Base-by-base conservation (phyloP, 2,113 vertebrate species). In the Dolichallabes microphthalmus region DNA sequence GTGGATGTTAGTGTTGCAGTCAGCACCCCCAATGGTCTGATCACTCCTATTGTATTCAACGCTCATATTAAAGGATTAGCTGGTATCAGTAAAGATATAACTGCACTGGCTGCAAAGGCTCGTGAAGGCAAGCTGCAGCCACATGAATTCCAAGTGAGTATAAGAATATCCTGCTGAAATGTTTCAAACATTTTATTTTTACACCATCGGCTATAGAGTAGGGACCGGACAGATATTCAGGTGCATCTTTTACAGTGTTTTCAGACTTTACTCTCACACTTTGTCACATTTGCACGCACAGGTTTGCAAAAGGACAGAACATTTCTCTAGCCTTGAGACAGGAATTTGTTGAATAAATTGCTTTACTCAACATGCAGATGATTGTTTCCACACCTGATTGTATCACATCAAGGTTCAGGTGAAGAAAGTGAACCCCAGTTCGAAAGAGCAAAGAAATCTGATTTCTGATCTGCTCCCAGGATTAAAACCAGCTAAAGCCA, bases 41-140 rank as follows among this genome's bases (percentile, higher is more conserved):
- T 99, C 91, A 99, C 98, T 0, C 98, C 98, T n/a, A 99, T 99
- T 50, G 97, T 99, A 69, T 99, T 98, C 85, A 98, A 98, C 0
- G 96, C 98, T 2, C 98, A 99, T 90, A 93, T 95, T 88, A 99
- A 99, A 91, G 98, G 98, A 71, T 93, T 99, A 88, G 95, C 92
- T 25, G 89, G 95, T 88, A 99, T 99, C 87, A 93, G 96, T 89
- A 92, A 93, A 68, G 97, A 99, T 12, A 96, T 98, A 74, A 89
- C 89, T 0, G 89, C 94, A 7, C 93, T 99, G 87, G 98, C 98
- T 80, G 87, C 93, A 88, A 98, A 92, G 89, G 98, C 98, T 0
- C 93, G 98, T 30, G 97, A 98, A 0, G 97, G 97, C 30, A 99
- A 99, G 93, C 95, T 99, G 22, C 97, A 98, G 91, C 97, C 98